A percentile compares a stretch with the other conserved stretches of the same genome.
Evolutionary conservation across 1,140 invertebrate genomes (phyloP).

Genomic region (Bombus sibiricus): DNA sequence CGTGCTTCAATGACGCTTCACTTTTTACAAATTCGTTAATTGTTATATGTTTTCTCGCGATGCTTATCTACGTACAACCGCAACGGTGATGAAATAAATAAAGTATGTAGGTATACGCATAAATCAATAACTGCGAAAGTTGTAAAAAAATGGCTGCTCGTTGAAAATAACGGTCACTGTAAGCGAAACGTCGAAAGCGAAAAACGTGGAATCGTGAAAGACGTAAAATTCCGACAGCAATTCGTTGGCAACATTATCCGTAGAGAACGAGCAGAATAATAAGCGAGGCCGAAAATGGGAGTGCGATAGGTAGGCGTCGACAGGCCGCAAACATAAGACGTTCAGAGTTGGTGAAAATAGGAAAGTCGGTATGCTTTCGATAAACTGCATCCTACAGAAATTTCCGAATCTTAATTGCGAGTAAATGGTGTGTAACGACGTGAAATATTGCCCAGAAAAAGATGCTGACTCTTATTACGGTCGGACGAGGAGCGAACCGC

Average conservation of each 20-base stretch:
- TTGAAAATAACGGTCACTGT: background rate
- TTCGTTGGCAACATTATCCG: slow-evolving; percentile 7
- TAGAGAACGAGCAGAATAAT: slow-evolving; percentile 6
- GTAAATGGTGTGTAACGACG: slow-evolving; percentile 78
- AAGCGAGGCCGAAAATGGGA: slow-evolving; percentile 14
- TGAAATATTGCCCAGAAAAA: slow-evolving; percentile 79
- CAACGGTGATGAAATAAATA: too few species aligned
- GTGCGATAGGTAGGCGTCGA: background rate
- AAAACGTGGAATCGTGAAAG: background rate
- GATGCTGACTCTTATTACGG: slow-evolving; percentile 79
- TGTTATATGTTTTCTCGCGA: background rate
- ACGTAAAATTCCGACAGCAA: background rate
- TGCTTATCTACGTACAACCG: background rate
- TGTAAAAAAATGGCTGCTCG: background rate
- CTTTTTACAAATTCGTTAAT: background rate
- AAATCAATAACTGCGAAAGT: background rate
- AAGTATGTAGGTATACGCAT: too few species aligned
- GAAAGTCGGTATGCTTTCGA: slow-evolving; percentile 26
- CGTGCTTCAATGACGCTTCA: background rate
- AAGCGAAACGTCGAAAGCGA: too few species aligned
- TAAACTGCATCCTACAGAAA: slow-evolving; percentile 54
- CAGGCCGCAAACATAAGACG: background rate
- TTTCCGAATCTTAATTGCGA: slow-evolving; percentile 77
- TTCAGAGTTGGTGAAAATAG: background rate
- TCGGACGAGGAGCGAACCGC: slow-evolving; percentile 64